Percentiles rank a stretch among this genome's conserved stretches.
These are phyloP conservation scores for Apoda limacodes DNA, from an alignment of 2,888 invertebrate species.

Conservation along the genomic window DNA sequence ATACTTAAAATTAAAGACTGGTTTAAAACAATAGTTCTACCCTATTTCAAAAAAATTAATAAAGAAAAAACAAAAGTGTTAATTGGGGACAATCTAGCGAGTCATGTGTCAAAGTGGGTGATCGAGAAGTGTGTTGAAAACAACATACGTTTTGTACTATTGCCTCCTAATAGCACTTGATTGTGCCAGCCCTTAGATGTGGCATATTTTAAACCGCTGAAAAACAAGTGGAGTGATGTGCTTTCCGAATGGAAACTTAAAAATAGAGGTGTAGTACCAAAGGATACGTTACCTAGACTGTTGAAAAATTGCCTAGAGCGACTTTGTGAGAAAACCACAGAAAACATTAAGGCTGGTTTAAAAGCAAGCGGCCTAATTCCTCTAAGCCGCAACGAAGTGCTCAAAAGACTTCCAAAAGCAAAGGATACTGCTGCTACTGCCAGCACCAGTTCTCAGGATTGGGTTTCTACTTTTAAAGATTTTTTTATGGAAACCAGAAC, in stretches of 20 bases:
- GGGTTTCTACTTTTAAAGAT: no score
- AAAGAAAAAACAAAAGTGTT: background rate
- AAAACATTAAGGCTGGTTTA: constrained; percentile 1
- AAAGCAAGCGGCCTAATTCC: background rate
- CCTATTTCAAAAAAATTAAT: background rate
- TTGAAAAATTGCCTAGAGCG: constrained; percentile 1
- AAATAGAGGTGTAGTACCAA: constrained; percentile 4
- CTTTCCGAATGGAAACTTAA: background rate
- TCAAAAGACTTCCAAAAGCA: background rate
- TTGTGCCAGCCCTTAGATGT: constrained; percentile 5
- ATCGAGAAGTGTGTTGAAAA: background rate
- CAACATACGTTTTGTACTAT: background rate
- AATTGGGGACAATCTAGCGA: background rate
- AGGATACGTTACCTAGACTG: constrained; percentile 2
- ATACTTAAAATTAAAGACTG: constrained; percentile 1
- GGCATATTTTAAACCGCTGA: constrained; percentile 1
- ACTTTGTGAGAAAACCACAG: background rate
- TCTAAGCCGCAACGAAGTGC: background rate
- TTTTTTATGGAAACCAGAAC: no score
- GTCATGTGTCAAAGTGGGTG: background rate
- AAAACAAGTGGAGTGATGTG: background rate
- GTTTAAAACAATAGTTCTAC: background rate
- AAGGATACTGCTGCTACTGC: no score
- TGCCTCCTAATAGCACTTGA: background rate
- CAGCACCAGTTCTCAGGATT: no score